Evolutionary conservation across 2,113 vertebrate genomes (phyloP), one percentile per base, ranked within the genome.

Genomic region (Spermophilus dauricus): DNA sequence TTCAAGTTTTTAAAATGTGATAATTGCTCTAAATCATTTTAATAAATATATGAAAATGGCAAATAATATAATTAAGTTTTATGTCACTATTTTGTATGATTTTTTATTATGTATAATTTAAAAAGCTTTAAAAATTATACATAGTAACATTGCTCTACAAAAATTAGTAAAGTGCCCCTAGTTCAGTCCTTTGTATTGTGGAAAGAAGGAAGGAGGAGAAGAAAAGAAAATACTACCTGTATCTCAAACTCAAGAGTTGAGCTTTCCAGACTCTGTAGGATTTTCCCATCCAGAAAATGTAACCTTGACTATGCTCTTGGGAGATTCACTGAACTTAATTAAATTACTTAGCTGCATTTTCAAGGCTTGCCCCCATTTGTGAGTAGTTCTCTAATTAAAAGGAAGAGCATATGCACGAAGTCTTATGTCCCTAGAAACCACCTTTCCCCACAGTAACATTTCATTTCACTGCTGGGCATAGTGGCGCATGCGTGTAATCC

Each of bases 341-440:
- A 97, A 97, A 97, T 96, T 97, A 97, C 89, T 89, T 65, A 94
- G 65, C 39, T 67, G 20, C 92, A 65, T 91, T 95, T 95, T 85
- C 48, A 80, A 93, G 72, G 63, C 69, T 91, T 95, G 72, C 61
- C 53, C 58, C 84, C 88, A 93, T 87, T 94, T 93, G 93, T 92
- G 72, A 93, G 53, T 13, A 91, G 45, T 53, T 94, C 86, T 96
- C 96, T 96, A 98, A 97, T 97, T 97, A 96, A 93, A 95, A 72
- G 96, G 72, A 85, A 94, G 95, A 94, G n/a, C 42, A 65, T 30
- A 76, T 53, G n/a, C 13, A 45, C 8, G 8, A 45, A 75, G 78
- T 45, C 58, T 81, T 51, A n/a, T 3, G 73, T n/a, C 12, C 42
- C 30, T 67, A 65, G 77, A 88, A 92, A 82, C 6, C 42, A 83